Percentiles rank a stretch among this genome's conserved stretches.
phyloP scores from a whole-genome alignment of 1,140 invertebrate species.

The Anoplophora glabripennis region DNA sequence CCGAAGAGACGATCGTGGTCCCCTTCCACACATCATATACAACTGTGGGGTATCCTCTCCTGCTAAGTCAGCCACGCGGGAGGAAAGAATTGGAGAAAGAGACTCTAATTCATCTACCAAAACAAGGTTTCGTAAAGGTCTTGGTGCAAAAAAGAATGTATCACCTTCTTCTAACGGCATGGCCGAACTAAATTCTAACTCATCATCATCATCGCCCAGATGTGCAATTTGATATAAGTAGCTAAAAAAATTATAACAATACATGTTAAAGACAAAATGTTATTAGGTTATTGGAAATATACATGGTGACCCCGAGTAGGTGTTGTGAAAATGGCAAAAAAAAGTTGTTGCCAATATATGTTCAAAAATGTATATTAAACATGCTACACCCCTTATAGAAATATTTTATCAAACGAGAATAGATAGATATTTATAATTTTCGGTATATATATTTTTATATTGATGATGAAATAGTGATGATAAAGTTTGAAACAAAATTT shows the following conservation, averaged over 20 bases:
- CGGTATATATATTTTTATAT: too few relatives aligned
- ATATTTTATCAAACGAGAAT: too few relatives aligned
- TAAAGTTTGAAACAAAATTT: too few relatives aligned
- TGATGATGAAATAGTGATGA: too few relatives aligned
- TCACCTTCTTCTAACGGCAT: slow-evolving; percentile 98
- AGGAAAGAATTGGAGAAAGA: slow-evolving; percentile 88
- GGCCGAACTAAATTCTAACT: slow-evolving; percentile 97
- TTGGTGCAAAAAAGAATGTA: slow-evolving; percentile 97
- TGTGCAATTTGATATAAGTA: slow-evolving; percentile 99
- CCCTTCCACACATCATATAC: slow-evolving; percentile 93
- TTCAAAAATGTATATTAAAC: too few relatives aligned
- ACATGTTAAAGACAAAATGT: too few relatives aligned
- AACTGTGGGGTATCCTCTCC: slow-evolving; percentile 99
- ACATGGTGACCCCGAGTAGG: too few relatives aligned
- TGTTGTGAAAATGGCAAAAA: too few relatives aligned
- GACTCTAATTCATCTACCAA: slow-evolving; percentile 98
- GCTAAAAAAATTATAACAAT: slow-evolving; percentile 60
- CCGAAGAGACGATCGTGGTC: slow-evolving; percentile 87
- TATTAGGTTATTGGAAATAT: too few relatives aligned
- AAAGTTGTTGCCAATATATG: too few relatives aligned
- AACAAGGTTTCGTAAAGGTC: slow-evolving; percentile 92
- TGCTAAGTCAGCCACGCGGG: slow-evolving; percentile 80
- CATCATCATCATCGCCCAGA: slow-evolving; percentile 98
- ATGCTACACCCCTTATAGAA: too few relatives aligned
- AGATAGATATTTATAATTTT: too few relatives aligned